Base-by-base conservation (phyloP, 2,113 vertebrate species). In the Camelus bactrianus region DNA sequence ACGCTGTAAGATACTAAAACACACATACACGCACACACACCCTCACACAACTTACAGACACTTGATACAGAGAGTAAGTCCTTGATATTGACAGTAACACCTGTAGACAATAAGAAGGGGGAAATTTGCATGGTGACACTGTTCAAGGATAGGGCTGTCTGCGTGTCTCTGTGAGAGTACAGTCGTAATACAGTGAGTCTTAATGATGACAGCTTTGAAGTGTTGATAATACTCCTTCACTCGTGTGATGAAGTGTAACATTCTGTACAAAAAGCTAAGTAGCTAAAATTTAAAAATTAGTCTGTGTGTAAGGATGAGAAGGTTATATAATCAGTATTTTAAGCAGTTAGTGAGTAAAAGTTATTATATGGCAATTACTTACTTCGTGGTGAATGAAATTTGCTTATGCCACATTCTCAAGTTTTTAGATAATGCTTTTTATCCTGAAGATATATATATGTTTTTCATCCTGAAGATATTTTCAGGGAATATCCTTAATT, bases 381-480 rank as follows among this genome's bases (percentile, higher is more conserved):
- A 69, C 79, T 95, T 85, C 91, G 76, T 85, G 89, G 56, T 82
- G 32, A 81, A 26, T 94, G 48, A 75, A 91, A 82, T 85, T n/a
- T 17, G 76, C 22, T 93, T 84, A 67, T 58, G 54, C 42, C 64
- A 54, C 2, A 65, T 75, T 89, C 56, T 95, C 62, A 95, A 94
- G 82, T 85, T 94, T 97, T 96, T 56, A 87, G 82, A 58, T 85
- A 89, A 91, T 67, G 17, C 10, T 77, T 98, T 96, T 93, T 94
- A 90, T 95, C 70, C 93, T 62, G 38, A 96, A 82, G 79, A 80
- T 91, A 64, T 70, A 42, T 42, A 42, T 42, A 91, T 73, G 17
- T 8, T 77, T 98, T 96, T 93, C 93, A 90, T 95, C 67, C 93
- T 62, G 38, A 96, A 82, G 79, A 80, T 91, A 64, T 70, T 96